Conservation (phyloP, 2,797 vertebrate genomes). For the Emys orbicularis region DNA sequence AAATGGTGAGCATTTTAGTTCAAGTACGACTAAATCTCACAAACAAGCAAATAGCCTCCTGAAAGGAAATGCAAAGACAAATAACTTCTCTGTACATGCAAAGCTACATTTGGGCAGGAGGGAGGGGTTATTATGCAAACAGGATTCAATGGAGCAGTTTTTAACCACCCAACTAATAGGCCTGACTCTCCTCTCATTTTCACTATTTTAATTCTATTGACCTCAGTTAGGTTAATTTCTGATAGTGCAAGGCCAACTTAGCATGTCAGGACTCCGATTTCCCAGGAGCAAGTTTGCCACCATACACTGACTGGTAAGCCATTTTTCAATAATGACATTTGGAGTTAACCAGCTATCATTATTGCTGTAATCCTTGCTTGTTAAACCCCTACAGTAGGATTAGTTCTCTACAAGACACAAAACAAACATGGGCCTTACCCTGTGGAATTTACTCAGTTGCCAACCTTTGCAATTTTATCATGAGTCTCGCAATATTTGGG, state of each 20-base stretch:
- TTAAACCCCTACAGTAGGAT: neutral
- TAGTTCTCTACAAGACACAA: neutral
- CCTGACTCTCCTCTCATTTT: neutral
- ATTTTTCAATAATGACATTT: neutral
- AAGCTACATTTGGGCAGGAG: neutral
- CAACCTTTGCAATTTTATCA: neutral
- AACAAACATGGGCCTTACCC: neutral
- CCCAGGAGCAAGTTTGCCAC: neutral
- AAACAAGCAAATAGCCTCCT: neutral
- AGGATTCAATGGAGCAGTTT: neutral
- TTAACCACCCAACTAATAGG: neutral
- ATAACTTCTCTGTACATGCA: neutral
- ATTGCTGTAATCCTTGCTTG: neutral
- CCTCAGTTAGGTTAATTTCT: neutral
- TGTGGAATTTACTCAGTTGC: neutral
- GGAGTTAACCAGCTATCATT: neutral
- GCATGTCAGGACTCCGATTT: neutral
- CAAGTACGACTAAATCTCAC: neutral
- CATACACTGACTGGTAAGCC: neutral
- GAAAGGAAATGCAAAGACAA: neutral
- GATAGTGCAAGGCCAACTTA: neutral
- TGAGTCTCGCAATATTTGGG: neutral
- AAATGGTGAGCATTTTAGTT: neutral
- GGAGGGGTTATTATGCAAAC: neutral
- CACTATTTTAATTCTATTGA: neutral